phyloP scores from a whole-genome alignment of 2,113 vertebrate genomes.

The Carassius carassius region DNA sequence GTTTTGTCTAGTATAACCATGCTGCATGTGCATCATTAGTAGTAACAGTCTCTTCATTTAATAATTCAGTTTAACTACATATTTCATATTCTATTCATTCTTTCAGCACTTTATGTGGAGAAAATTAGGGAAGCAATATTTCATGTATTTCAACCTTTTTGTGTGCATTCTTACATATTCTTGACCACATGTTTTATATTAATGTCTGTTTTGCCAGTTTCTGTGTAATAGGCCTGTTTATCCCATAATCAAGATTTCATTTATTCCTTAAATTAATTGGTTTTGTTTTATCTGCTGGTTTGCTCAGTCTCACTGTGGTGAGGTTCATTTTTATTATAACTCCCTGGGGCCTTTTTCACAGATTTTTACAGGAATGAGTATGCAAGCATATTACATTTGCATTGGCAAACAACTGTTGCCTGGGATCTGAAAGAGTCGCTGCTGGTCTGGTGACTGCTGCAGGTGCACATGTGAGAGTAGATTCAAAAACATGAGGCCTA shows the following conservation, averaged over 20 bases:
- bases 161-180: too few relatives aligned
- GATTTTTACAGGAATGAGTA: neutral
- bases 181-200: too few relatives aligned
- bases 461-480: constrained; percentile 13
- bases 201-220: too few relatives aligned
- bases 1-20: neutral
- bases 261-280: too few relatives aligned
- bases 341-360: neutral
- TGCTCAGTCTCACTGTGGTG: neutral
- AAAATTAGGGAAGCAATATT: neutral
- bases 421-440: neutral
- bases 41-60: neutral
- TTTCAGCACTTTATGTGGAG: neutral
- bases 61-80: neutral
- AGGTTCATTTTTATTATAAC: neutral
- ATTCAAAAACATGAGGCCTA: neutral
- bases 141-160: too few relatives aligned
- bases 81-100: neutral
- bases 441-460: neutral
- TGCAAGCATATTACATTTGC: constrained; percentile 1
- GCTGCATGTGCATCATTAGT: too few relatives aligned
- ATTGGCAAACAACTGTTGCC: neutral
- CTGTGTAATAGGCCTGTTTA: too few relatives aligned
- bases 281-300: neutral
- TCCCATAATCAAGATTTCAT: too few relatives aligned